phyloP scores from a whole-genome alignment of 2,797 vertebrate species.

The Hybognathus amarus region DNA sequence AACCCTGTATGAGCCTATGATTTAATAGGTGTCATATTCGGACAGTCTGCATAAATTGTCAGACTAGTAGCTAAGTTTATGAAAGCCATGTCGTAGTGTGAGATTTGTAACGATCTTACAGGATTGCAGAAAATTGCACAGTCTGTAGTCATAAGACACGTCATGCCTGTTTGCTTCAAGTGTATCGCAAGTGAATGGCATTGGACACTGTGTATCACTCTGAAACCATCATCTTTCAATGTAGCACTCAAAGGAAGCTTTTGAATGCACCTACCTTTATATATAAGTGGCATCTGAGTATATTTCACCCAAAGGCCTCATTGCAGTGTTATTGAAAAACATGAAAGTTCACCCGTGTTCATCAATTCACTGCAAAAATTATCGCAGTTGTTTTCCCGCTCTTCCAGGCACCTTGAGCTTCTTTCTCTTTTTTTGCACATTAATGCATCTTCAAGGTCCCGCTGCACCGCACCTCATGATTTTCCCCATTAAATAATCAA shows the following conservation, averaged over 20 bases:
- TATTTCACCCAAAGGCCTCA: background rate
- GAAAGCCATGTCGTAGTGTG: too few species aligned
- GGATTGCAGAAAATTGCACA: too few species aligned
- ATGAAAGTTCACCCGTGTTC: slow-evolving; percentile 4
- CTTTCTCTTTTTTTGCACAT: background rate
- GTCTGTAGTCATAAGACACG: background rate
- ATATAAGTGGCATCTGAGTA: background rate
- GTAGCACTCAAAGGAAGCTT: background rate
- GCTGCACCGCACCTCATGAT: slow-evolving; percentile 25
- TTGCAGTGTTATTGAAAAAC: slow-evolving; percentile 4
- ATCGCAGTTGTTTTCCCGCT: slow-evolving; percentile 1
- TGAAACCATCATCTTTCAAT: background rate
- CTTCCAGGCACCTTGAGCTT: background rate
- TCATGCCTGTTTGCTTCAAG: background rate
- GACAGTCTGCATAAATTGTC: too few species aligned
- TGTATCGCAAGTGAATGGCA: background rate
- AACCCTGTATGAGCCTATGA: too few species aligned
- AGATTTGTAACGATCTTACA: too few species aligned
- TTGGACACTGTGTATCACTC: background rate
- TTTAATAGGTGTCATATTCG: too few species aligned
- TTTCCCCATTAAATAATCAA: slow-evolving; percentile 54
- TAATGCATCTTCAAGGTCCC: slow-evolving; percentile 19
- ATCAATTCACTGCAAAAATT: background rate
- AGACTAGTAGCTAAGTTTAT: too few species aligned
- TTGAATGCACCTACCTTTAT: slow-evolving; percentile 6